Conservation (phyloP, 2,797 vertebrate species). For the Muscicapa comitata region DNA sequence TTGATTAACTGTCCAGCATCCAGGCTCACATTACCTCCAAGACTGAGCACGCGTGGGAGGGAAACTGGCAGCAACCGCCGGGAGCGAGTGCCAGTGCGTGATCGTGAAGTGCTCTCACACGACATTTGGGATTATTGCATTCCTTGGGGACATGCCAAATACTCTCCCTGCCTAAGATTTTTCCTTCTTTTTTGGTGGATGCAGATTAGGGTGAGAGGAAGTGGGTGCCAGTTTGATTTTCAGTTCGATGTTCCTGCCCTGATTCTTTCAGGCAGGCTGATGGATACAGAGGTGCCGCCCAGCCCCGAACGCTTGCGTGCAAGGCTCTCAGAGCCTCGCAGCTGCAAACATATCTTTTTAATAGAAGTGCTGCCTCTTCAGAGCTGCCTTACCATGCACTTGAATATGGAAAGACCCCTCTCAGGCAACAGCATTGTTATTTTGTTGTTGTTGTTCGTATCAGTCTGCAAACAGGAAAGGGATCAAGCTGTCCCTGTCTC, state of each 20-base stretch:
- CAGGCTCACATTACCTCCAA: neutral
- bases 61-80: neutral
- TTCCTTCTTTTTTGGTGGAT: neutral
- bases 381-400: neutral
- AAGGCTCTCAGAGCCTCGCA: neutral
- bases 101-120: neutral
- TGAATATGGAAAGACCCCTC: neutral
- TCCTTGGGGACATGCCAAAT: neutral
- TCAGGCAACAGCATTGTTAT: neutral
- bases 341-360: neutral
- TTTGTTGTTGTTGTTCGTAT: neutral
- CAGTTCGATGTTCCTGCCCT: rapidly evolving
- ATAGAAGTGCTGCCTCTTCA: neutral
- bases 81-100: neutral
- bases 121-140: neutral
- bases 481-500: neutral
- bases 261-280: neutral
- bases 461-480: neutral
- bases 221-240: neutral
- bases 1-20: conserved; percentile 29
- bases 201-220: neutral
- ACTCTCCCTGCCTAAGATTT: neutral
- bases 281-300: rapidly evolving
- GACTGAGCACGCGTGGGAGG: conserved; percentile 16
- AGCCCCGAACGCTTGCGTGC: rapidly evolving